Percentiles rank a stretch among this genome's conserved stretches.
phyloP scores from a whole-genome alignment of 2,797 vertebrate genomes.

The Galaxias olidus region DNA sequence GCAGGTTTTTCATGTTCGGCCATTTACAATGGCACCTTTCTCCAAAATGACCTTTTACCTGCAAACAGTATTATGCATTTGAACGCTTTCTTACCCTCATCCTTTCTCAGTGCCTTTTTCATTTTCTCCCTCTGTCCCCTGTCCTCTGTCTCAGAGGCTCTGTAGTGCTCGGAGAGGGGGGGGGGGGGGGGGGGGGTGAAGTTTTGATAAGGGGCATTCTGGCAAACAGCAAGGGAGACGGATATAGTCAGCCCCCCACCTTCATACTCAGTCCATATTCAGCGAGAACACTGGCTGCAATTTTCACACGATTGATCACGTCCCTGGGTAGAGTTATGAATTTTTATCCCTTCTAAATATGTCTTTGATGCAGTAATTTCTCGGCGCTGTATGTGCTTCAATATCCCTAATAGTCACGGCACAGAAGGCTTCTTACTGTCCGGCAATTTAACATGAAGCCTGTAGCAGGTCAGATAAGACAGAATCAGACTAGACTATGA shows the following conservation, averaged over 20 bases:
- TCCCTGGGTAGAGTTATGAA: slow-evolving; percentile 58
- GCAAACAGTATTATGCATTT: too few relatives aligned
- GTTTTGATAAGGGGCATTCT: slow-evolving; percentile 52
- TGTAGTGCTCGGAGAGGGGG: slow-evolving; percentile 33
- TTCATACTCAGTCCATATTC: slow-evolving; percentile 11
- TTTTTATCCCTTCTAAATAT: slow-evolving; percentile 40
- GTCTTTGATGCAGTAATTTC: slow-evolving; percentile 41
- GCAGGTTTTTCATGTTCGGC: too few relatives aligned
- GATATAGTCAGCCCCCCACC: slow-evolving; percentile 29
- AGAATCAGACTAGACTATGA: too few relatives aligned
- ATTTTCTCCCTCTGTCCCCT: slow-evolving; percentile 1
- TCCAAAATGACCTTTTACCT: too few relatives aligned
- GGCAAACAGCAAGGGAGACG: slow-evolving; percentile 41
- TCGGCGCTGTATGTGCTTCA: slow-evolving; percentile 58
- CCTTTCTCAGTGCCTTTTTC: too few relatives aligned
- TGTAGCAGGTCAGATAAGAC: too few relatives aligned
- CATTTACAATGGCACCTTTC: too few relatives aligned
- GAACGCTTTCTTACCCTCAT: too few relatives aligned
- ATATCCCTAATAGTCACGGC: too few relatives aligned
- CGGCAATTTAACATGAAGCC: too few relatives aligned
- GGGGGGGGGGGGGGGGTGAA: slow-evolving; percentile 29
- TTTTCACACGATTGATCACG: slow-evolving; percentile 59
- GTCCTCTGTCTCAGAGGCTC: slow-evolving; percentile 11
- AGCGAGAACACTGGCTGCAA: slow-evolving; percentile 43
- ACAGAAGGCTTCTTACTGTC: too few relatives aligned